Evolutionary conservation across 2,113 vertebrate species (phyloP).

Genomic region (Struthio camelus): DNA sequence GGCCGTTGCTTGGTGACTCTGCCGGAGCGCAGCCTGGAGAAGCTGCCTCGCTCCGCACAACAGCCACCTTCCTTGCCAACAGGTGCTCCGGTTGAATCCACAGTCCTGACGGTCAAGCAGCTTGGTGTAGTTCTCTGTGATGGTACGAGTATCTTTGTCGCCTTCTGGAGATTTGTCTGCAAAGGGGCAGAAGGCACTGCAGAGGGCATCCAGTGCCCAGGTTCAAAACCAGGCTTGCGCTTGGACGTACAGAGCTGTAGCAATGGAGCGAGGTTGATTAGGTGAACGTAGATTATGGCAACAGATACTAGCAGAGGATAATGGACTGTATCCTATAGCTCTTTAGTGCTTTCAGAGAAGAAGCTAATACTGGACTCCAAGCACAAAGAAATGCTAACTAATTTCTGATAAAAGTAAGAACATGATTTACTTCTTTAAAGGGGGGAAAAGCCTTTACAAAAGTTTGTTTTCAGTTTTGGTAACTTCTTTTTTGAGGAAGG

Average conservation of each 20-base stretch:
- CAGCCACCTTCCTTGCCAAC: neutral
- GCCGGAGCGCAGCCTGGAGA: rapidly evolving
- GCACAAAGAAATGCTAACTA: neutral
- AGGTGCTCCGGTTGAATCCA: neutral
- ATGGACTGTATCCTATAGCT: neutral
- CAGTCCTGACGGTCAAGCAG: rapidly evolving
- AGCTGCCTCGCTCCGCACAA: neutral
- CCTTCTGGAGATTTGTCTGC: neutral
- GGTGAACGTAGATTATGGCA: neutral
- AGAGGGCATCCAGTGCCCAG: neutral
- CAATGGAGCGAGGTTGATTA: neutral
- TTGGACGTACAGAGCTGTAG: rapidly evolving
- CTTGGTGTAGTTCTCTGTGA: neutral
- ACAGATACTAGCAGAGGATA: neutral
- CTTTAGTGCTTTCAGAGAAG: neutral
- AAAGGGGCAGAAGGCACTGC: neutral
- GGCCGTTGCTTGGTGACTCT: neutral
- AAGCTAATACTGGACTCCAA: neutral
- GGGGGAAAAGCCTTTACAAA: neutral
- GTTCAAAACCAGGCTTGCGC: neutral
- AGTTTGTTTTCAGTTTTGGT: neutral
- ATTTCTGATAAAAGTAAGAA: neutral
- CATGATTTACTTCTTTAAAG: neutral
- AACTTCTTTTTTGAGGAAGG: neutral
- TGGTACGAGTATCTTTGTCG: no score